These are phyloP conservation scores for Atherinomorus stipes DNA, from an alignment of 2,113 vertebrate species.

Conservation along the genomic window DNA sequence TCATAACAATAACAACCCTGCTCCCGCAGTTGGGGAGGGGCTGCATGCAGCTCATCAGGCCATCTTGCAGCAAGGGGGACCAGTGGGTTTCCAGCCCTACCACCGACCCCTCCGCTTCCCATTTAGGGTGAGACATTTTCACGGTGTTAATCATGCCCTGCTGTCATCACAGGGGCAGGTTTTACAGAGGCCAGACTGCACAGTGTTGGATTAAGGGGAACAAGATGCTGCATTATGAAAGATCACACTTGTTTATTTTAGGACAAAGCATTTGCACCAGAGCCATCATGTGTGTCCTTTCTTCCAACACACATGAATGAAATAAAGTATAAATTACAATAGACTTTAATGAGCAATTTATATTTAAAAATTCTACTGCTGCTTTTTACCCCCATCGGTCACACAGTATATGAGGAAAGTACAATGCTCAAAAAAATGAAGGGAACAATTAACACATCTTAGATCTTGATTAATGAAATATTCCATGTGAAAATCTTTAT, in stretches of 20 bases:
- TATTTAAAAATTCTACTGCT: too few relatives aligned
- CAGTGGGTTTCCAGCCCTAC: constrained; percentile 98
- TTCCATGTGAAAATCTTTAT: too few relatives aligned
- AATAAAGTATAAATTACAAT: too few relatives aligned
- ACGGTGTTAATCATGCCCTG: neutral
- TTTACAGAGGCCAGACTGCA: neutral
- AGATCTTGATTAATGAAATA: too few relatives aligned
- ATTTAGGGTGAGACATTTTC: constrained; percentile 85
- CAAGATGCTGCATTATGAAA: neutral
- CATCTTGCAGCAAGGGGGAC: constrained; percentile 97
- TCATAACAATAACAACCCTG: constrained; percentile 91
- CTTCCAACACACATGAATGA: too few relatives aligned
- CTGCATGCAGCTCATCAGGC: constrained; percentile 98
- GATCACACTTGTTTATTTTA: neutral
- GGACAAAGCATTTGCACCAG: too few relatives aligned
- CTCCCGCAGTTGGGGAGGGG: constrained; percentile 94
- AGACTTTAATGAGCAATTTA: too few relatives aligned
- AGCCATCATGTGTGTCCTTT: too few relatives aligned
- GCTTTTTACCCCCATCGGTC: too few relatives aligned
- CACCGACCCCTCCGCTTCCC: constrained; percentile 93
- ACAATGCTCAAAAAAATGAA: too few relatives aligned
- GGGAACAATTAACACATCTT: too few relatives aligned
- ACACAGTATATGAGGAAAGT: too few relatives aligned
- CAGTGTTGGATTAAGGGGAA: neutral
- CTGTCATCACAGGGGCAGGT: neutral